A percentile compares a stretch with the other conserved stretches of the same genome.
Evolutionary conservation across 2,888 invertebrate species (phyloP).

Genomic region (Troides oblongomaculatus): DNA sequence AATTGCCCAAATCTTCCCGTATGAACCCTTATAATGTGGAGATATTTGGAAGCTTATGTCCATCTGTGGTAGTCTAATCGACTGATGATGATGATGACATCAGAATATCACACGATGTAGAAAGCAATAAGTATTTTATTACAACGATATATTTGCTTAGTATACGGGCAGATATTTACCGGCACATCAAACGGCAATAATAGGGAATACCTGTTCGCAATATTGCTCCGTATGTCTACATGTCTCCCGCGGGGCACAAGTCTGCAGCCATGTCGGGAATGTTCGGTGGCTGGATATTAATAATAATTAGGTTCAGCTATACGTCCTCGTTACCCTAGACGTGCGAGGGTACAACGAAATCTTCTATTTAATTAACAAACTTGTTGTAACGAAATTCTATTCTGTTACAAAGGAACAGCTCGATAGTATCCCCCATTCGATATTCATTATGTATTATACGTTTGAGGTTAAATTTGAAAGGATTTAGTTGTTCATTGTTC

Average conservation of each 20-base stretch:
- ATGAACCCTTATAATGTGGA: too few species aligned
- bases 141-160: too few species aligned
- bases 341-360: slow-evolving; percentile 1
- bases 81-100: too few species aligned
- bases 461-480: not conserved
- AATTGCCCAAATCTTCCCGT: too few species aligned
- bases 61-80: too few species aligned
- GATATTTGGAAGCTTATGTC: too few species aligned
- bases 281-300: slow-evolving; percentile 25
- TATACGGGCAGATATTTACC: not conserved
- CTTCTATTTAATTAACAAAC: slow-evolving; percentile 3
- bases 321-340: slow-evolving; percentile 3
- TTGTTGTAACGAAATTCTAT: not conserved
- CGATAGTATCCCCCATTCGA: not conserved
- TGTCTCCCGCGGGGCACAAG: slow-evolving; percentile 17
- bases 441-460: not conserved
- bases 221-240: slow-evolving; percentile 11
- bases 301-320: slow-evolving; percentile 21
- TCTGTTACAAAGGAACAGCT: not conserved
- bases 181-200: slow-evolving; percentile 29
- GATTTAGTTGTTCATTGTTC: not conserved
- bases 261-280: slow-evolving; percentile 22
- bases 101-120: too few species aligned
- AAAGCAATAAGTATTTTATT: too few species aligned
- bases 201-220: slow-evolving; percentile 19